Conservation (phyloP, 2,113 vertebrate species). For the Ailuropoda melanoleuca region DNA sequence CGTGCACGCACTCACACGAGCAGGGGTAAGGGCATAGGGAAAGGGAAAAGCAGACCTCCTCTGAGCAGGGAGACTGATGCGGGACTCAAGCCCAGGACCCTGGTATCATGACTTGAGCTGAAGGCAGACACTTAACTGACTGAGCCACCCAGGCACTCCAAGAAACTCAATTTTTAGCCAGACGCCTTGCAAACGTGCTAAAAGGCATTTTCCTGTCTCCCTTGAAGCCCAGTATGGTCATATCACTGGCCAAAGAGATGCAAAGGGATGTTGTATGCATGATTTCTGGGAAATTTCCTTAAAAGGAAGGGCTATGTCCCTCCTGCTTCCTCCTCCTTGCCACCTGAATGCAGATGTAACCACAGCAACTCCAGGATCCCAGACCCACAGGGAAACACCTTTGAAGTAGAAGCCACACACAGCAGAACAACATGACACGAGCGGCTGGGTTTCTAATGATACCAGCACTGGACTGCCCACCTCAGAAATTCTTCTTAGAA, state of each 20-base stretch:
- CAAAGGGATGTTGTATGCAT: neutral
- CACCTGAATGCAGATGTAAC: neutral
- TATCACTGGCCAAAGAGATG: neutral
- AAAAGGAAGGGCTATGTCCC: neutral
- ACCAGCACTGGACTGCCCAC: neutral
- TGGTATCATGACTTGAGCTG: neutral
- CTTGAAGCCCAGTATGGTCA: neutral
- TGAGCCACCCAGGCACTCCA: neutral
- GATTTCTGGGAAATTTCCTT: neutral
- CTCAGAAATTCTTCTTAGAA: neutral
- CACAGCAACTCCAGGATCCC: neutral
- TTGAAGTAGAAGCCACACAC: neutral
- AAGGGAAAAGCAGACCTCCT: neutral
- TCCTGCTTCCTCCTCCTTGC: neutral
- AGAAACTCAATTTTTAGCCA: neutral
- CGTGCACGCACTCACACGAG: neutral
- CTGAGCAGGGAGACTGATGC: neutral
- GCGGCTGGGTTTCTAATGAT: neutral
- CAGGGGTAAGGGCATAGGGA: neutral
- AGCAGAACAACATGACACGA: neutral
- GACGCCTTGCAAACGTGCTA: neutral
- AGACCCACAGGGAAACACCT: neutral
- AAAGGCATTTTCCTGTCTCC: neutral
- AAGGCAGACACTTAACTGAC: neutral
- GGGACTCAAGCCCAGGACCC: too few relatives aligned